Evolutionary conservation across 1,140 invertebrate genomes (phyloP).

Genomic region (Brachionus rotundiformis): DNA sequence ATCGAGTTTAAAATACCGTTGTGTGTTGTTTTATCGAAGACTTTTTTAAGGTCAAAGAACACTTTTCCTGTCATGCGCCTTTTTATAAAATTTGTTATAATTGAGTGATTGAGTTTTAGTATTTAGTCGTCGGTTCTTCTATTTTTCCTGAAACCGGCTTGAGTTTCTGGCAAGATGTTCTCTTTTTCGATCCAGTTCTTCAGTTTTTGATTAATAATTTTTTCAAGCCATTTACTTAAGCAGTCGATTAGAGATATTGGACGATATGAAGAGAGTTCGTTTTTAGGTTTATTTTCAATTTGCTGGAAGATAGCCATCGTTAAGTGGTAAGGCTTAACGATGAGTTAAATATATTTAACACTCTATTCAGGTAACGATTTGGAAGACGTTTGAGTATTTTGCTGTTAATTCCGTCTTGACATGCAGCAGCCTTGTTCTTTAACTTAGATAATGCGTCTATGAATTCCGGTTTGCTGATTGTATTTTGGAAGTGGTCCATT

Average conservation of each 20-base stretch:
- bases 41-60: conserved; percentile 62
- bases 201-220: conserved; percentile 40
- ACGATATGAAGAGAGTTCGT: conserved; percentile 23
- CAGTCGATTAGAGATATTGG: conserved; percentile 51
- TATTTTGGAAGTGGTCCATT: neutral
- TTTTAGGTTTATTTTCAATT: conserved; percentile 48
- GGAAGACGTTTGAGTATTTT: neutral
- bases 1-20: conserved; percentile 59
- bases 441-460: neutral
- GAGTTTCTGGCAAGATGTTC: neutral
- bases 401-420: neutral
- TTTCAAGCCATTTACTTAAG: conserved; percentile 51
- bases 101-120: conserved; percentile 57
- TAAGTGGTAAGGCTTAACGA: neutral
- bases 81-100: conserved; percentile 57
- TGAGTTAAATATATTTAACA: conserved; percentile 12
- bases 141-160: conserved; percentile 56
- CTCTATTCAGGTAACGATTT: neutral
- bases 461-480: neutral
- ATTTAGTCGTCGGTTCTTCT: conserved; percentile 60
- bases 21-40: conserved; percentile 62
- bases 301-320: conserved; percentile 41
- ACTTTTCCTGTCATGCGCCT: conserved; percentile 56
- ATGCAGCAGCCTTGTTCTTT: neutral
- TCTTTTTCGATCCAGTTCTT: conserved; percentile 48